These are phyloP conservation scores for Phaedon cochleariae DNA, from an alignment of 2,888 invertebrate species.

Conservation along the genomic window DNA sequence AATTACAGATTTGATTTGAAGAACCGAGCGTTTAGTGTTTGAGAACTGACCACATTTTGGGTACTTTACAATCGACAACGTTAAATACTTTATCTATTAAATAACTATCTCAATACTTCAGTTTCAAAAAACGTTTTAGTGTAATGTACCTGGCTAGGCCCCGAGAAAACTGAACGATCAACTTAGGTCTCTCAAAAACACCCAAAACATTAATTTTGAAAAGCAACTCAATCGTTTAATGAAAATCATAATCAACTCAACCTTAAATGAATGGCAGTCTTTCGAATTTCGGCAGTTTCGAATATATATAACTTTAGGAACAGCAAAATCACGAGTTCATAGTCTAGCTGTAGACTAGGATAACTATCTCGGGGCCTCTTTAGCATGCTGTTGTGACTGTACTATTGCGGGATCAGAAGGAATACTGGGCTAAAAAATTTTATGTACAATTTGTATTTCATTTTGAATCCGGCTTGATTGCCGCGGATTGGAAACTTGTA, in stretches of 20 bases:
- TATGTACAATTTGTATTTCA: conserved; percentile 51
- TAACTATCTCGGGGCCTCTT: conserved; percentile 55
- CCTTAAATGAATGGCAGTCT: conserved; percentile 62
- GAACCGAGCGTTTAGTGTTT: conserved; percentile 57
- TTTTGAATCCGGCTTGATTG: conserved; percentile 25
- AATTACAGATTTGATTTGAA: conserved; percentile 56
- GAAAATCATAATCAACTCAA: conserved; percentile 51
- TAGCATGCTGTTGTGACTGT: conserved; percentile 45
- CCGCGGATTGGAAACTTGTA: conserved; percentile 41
- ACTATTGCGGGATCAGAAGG: conserved; percentile 60
- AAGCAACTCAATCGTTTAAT: conserved; percentile 52
- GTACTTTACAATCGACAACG: conserved; percentile 60
- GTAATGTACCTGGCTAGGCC: conserved; percentile 57
- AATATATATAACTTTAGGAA: conserved; percentile 61
- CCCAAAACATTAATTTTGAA: conserved; percentile 63
- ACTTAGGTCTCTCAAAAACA: conserved; percentile 50
- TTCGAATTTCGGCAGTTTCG: conserved; percentile 63
- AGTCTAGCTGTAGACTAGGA: conserved; percentile 57
- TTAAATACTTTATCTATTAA: conserved; percentile 57
- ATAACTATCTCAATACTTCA: conserved; percentile 56
- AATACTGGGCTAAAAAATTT: conserved; percentile 53
- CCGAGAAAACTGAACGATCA: conserved; percentile 52
- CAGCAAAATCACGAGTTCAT: conserved; percentile 61
- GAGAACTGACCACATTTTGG: conserved; percentile 56
- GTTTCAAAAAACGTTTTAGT: conserved; percentile 53